phyloP scores from a whole-genome alignment of 2,888 invertebrate genomes.

The Clitarchus hookeri region DNA sequence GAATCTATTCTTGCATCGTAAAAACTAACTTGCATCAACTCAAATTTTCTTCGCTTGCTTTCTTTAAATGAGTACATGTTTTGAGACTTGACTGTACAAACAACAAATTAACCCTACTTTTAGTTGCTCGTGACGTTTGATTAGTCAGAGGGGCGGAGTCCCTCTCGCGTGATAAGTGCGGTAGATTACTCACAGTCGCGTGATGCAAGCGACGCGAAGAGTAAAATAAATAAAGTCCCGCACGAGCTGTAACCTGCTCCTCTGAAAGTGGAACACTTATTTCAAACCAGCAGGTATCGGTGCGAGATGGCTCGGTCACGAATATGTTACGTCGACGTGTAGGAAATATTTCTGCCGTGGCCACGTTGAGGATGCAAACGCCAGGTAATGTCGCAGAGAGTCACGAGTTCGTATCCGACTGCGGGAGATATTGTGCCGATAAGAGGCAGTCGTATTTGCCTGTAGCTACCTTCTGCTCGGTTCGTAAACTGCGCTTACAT shows the following conservation, averaged over 20 bases:
- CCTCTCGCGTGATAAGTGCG: neutral
- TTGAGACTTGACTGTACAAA: neutral
- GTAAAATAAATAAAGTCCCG: neutral
- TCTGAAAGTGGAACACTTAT: constrained; percentile 6
- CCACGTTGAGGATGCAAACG: no score
- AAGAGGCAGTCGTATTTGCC: no score
- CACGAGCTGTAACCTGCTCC: neutral
- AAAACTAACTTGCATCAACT: no score
- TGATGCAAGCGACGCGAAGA: neutral
- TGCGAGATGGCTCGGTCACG: neutral
- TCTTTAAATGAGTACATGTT: neutral
- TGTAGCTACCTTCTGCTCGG: no score
- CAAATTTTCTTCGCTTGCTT: no score
- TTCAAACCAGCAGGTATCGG: neutral
- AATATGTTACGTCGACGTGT: no score
- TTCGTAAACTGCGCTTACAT: no score
- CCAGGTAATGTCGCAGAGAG: no score
- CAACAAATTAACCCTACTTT: neutral
- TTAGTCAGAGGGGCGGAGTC: neutral
- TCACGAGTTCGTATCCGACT: no score
- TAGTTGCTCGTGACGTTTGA: neutral
- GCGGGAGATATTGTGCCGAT: no score
- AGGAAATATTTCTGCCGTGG: no score
- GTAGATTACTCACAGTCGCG: neutral
- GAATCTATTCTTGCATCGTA: no score